Conservation (phyloP, 92 coral and sea anemone species). For the Porites rus region DNA sequence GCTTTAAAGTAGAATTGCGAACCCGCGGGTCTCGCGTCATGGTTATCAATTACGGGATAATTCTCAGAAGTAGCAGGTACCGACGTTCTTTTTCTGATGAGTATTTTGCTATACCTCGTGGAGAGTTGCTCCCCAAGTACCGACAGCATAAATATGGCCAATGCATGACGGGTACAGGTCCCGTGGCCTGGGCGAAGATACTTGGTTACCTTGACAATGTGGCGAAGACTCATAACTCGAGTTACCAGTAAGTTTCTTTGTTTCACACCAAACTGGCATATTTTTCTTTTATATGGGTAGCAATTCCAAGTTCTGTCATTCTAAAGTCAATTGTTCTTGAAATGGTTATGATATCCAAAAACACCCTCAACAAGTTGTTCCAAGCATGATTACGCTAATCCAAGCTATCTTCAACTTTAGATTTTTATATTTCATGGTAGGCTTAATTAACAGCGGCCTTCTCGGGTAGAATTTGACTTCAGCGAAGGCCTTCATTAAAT, state of each 20-base stretch:
- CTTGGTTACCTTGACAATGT: conserved; percentile 87
- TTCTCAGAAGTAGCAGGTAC: conserved; percentile 57
- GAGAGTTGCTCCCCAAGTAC: conserved; percentile 81
- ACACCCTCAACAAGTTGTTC: too few species aligned
- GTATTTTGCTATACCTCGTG: conserved; percentile 61
- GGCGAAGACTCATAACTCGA: conserved; percentile 43
- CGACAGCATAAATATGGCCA: conserved; percentile 78
- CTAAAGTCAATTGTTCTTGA: background rate
- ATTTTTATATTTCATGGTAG: too few species aligned
- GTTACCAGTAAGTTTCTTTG: conserved; percentile 68
- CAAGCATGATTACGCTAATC: too few species aligned
- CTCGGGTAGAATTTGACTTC: too few species aligned
- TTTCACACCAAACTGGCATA: background rate
- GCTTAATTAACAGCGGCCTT: too few species aligned
- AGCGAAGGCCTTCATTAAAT: too few species aligned
- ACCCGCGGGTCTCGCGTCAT: conserved; percentile 51
- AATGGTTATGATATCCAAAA: too few species aligned
- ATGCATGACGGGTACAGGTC: conserved; percentile 87
- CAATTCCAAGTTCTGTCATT: background rate
- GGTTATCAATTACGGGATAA: conserved; percentile 79
- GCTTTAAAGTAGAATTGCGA: conserved; percentile 81
- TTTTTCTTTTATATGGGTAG: background rate
- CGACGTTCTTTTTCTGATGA: conserved; percentile 58
- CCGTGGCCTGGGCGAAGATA: conserved; percentile 94
- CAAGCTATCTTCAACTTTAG: too few species aligned